phyloP scores from a whole-genome alignment of 2,113 vertebrate genomes.

The Ifrita kowaldi region DNA sequence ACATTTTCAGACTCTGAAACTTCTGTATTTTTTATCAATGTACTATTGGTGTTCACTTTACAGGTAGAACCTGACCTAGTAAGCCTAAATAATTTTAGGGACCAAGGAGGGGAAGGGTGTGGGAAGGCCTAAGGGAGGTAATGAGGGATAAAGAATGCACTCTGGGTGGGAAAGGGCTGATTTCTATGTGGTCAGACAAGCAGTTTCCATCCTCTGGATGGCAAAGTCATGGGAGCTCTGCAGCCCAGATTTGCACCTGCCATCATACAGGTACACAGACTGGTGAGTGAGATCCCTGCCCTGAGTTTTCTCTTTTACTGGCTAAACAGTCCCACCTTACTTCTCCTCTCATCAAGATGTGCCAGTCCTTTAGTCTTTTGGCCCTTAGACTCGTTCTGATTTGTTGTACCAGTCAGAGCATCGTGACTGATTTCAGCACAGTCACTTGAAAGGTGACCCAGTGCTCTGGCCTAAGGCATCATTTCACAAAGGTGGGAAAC shows the following conservation, averaged over 20 bases:
- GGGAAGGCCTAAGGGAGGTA: not conserved
- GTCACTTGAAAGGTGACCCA: not conserved
- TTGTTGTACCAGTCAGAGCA: not conserved
- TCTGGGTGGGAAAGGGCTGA: not conserved
- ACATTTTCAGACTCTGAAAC: not conserved
- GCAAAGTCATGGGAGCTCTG: not conserved
- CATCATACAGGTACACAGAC: not conserved
- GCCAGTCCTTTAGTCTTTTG: not conserved
- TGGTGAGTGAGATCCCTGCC: not conserved
- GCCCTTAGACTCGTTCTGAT: not conserved
- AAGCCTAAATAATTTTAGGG: not conserved
- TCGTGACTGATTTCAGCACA: not conserved
- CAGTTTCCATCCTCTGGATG: not conserved
- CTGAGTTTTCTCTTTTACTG: not conserved
- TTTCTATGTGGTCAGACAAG: not conserved
- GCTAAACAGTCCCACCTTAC: not conserved
- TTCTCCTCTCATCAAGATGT: not conserved
- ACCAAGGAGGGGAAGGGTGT: not conserved
- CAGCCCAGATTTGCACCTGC: not conserved
- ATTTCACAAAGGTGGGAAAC: not conserved
- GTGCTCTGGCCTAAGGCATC: not conserved
- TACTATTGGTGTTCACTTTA: not conserved
- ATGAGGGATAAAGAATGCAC: not conserved
- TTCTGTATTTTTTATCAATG: not conserved
- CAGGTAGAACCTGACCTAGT: not conserved